Evolutionary conservation across 2,797 vertebrate genomes (phyloP).

Genomic region (Chelmon rostratus): DNA sequence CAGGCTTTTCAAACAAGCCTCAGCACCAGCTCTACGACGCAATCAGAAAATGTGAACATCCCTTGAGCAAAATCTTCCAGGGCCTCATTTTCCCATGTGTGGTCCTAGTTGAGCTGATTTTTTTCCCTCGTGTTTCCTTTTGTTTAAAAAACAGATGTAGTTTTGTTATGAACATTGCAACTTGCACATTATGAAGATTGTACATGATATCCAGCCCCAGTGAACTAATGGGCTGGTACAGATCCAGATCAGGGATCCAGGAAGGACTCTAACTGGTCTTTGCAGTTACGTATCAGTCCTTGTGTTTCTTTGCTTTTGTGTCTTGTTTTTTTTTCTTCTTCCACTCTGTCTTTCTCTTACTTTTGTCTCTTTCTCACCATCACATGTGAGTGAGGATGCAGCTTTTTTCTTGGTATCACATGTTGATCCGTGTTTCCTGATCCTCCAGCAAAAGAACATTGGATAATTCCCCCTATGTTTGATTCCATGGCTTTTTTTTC

Average conservation of each 20-base stretch:
- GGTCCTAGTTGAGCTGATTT: neutral
- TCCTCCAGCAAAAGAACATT: conserved; percentile 24
- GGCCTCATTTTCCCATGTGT: neutral
- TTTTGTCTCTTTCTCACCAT: conserved; percentile 13
- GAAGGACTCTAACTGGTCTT: neutral
- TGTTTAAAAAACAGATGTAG: neutral
- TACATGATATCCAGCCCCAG: neutral
- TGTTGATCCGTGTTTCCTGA: conserved; percentile 50
- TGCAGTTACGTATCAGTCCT: neutral
- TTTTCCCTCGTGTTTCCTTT: neutral
- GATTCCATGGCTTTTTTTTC: conserved; percentile 21
- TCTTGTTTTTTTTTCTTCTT: neutral
- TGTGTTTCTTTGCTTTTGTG: neutral
- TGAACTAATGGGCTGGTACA: neutral
- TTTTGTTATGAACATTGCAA: neutral
- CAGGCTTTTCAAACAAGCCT: too few species aligned
- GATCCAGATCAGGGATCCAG: neutral
- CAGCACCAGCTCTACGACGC: too few species aligned
- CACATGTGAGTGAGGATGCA: conserved; percentile 32
- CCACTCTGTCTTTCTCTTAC: neutral
- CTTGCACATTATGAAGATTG: neutral
- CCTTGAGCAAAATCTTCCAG: neutral
- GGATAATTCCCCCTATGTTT: conserved; percentile 39
- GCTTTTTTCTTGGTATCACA: conserved; percentile 27
- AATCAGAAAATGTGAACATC: neutral